Percentiles rank a stretch among this genome's conserved stretches.
Evolutionary conservation across 2,888 invertebrate species (phyloP).

Genomic region (Phyllotreta striolata): DNA sequence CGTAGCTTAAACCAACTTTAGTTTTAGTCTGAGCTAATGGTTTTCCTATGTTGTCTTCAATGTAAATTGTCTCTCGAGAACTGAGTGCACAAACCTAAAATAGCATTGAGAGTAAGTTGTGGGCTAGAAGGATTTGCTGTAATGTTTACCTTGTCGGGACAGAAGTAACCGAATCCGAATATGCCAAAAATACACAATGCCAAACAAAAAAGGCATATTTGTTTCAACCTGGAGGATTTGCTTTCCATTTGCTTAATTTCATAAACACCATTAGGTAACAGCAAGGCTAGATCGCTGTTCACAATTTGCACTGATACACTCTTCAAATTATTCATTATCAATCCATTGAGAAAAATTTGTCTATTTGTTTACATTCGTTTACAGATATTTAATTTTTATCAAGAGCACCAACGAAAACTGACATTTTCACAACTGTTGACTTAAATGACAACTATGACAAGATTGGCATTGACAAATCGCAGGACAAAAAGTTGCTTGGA

Average conservation of each 20-base stretch:
- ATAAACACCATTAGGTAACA: conserved; percentile 79
- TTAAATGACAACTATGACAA: neutral
- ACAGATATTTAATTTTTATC: conserved; percentile 2
- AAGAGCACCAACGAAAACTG: conserved; percentile 1
- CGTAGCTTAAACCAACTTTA: conserved; percentile 81
- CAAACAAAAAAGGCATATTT: conserved; percentile 82
- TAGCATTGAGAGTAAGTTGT: conserved; percentile 12
- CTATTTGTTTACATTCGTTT: conserved; percentile 28
- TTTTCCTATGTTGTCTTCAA: conserved; percentile 64
- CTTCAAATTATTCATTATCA: conserved; percentile 61
- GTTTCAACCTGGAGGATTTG: conserved; percentile 77
- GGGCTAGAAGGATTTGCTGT: neutral
- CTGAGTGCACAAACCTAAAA: conserved; percentile 76
- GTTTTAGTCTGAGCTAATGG: conserved; percentile 57
- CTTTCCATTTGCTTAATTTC: conserved; percentile 88
- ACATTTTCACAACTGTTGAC: conserved; percentile 4
- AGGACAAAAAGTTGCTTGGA: neutral
- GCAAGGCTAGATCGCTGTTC: conserved; percentile 82
- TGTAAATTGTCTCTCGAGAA: conserved; percentile 63
- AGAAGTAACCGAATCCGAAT: conserved; percentile 89
- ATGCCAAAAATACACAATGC: conserved; percentile 85
- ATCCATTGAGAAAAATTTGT: conserved; percentile 41
- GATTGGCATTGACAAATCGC: neutral
- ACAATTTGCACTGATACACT: conserved; percentile 82
- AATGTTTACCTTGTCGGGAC: conserved; percentile 79